Percentiles rank a stretch among this genome's conserved stretches.
Conservation (phyloP, 2,797 vertebrate species). For the Erethizon dorsatum region DNA sequence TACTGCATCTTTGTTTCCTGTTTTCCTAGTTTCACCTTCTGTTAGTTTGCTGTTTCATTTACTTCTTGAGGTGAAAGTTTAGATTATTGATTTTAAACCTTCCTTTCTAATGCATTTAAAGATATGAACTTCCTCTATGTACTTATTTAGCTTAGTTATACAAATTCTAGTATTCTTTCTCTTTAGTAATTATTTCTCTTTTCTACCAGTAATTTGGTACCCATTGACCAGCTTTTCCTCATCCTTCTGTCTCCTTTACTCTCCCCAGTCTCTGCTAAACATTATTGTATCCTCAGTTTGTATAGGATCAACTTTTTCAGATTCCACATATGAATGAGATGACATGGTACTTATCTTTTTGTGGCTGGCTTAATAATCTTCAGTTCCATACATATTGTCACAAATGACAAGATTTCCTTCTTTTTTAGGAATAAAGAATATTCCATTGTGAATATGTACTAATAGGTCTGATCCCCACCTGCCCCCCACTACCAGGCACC, state of each 20-base stretch:
- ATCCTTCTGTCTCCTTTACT: neutral
- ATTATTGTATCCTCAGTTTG: neutral
- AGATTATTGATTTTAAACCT: neutral
- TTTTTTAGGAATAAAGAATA: neutral
- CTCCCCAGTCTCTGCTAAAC: neutral
- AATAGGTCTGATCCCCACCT: no score
- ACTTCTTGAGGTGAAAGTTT: conserved; percentile 10
- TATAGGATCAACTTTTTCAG: neutral
- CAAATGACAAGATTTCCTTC: neutral
- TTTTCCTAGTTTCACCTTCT: neutral
- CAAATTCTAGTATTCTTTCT: neutral
- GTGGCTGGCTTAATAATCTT: neutral
- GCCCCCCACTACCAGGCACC: no score
- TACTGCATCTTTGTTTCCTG: neutral
- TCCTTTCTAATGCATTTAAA: conserved; percentile 31
- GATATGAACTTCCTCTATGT: neutral
- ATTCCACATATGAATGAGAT: neutral
- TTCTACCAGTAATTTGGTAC: neutral
- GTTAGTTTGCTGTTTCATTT: neutral
- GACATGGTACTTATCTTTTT: neutral
- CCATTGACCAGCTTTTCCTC: neutral
- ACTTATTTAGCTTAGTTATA: neutral
- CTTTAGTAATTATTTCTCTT: no score
- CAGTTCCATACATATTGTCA: no score
- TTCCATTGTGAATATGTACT: neutral